Evolutionary conservation across 2,113 vertebrate genomes (phyloP), one percentile per base, ranked within the genome.

Genomic region (Edolisoma coerulescens): DNA sequence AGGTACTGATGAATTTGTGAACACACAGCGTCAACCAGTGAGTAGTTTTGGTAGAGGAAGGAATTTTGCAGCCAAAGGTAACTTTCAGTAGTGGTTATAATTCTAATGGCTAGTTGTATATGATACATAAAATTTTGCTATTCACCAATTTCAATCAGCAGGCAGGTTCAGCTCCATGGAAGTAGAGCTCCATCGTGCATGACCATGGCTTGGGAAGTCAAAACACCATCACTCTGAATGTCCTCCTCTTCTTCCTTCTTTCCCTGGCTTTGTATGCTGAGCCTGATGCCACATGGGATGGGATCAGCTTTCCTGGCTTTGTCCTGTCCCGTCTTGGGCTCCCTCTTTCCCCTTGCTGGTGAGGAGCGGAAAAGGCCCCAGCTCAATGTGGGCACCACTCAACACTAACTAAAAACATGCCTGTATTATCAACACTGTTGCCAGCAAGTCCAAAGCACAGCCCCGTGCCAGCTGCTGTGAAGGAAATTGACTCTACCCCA

Each of bases 21-120:
- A 76, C 63, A 93, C 52, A 67, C 84, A 84, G 13, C 37, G 10
- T 84, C 82, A 73, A 11, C 65, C 81, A 84, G 3, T 15, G 24
- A 65, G 22, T 67, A 32, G 87, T 65, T 97, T 96, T 85, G 95
- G 91, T 75, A 90, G 54, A 42, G 42, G 87, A 96, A 93, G 93
- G 32, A 45, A 18, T 84, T 97, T 97, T 96, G 90, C 74, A 89
- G 95, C 75, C 63, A 87, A 93, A 98, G 96, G 97, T 98, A 97
- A 86, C 19, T 52, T 74, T 23, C 11, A 65, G 5, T 9, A 30
- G 7, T 47, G 11, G 7, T 23, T 75, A 8, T 64, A 41, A 65
- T 75, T 85, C 15, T 85, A 17, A 30, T 84, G 33, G 5, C 6
- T 57, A 9, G 8, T 59, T 1, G 1, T 50, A 19, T 63, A 42